Conservation (phyloP, 2,113 vertebrate species). For the Ascaphus truei region DNA sequence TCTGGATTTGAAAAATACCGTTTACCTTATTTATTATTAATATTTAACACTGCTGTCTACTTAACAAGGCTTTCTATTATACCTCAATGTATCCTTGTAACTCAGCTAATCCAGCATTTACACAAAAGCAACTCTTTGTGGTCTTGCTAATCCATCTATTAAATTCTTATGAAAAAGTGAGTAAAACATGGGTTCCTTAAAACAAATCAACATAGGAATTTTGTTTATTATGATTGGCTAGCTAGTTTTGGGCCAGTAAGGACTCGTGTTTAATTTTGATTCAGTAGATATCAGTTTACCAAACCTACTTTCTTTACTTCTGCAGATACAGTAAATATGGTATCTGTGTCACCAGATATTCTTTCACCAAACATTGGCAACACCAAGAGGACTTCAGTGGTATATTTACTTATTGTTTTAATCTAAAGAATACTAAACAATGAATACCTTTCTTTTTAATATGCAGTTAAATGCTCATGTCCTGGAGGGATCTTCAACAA, state of each 20-base stretch:
- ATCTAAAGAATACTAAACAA: too few species aligned
- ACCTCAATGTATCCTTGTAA: slow-evolving; percentile 55
- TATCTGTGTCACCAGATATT: background rate
- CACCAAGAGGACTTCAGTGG: background rate
- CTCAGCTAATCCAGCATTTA: slow-evolving; percentile 57
- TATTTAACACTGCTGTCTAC: slow-evolving; percentile 51
- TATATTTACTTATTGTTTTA: background rate
- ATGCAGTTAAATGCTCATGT: too few species aligned
- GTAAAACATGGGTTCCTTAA: too few species aligned
- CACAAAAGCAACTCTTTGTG: slow-evolving; percentile 42
- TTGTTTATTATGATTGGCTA: slow-evolving; percentile 72
- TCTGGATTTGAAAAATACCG: slow-evolving; percentile 58
- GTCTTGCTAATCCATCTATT: slow-evolving; percentile 31
- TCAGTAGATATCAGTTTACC: slow-evolving; percentile 65
- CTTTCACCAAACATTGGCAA: background rate
- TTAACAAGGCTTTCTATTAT: slow-evolving; percentile 52
- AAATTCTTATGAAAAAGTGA: slow-evolving; percentile 62
- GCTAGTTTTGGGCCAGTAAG: slow-evolving; percentile 58
- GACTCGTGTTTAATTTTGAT: slow-evolving; percentile 75
- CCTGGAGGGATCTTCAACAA: too few species aligned
- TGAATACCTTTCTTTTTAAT: too few species aligned
- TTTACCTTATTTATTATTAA: slow-evolving; percentile 66
- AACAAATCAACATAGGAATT: too few species aligned
- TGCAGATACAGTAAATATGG: slow-evolving; percentile 46
- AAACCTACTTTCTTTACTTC: slow-evolving; percentile 62